Base-by-base conservation (phyloP, 1,140 invertebrate species). In the Aculops lycopersici region DNA sequence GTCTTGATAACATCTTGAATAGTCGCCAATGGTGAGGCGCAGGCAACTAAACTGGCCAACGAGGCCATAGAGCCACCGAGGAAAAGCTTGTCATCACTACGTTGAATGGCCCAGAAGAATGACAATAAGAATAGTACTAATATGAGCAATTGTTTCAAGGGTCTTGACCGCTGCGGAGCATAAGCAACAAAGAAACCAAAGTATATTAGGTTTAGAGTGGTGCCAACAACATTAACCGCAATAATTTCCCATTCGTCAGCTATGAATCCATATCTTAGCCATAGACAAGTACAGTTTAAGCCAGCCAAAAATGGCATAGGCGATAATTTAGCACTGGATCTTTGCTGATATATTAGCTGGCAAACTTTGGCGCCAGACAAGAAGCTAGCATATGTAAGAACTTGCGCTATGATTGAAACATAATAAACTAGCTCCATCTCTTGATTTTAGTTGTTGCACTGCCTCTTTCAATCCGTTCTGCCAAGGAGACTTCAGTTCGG, bases 1-100 rank as follows among this genome's bases (percentile, higher is more conserved):
- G 67, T 64, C 55, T 57, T 65, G 39, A 78, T 63, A 5, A 79
- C 74, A 57, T 75, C 69, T 37, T 41, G 61, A 46, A 79, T 52
- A 49, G 69, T 67, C 17, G 67, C 68, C 43, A 79, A 60, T 17
- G 76, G 76, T 35, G 74, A 69, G 20, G 69, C 71, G 54, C 77
- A 73, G 47, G 74, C 76, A 36, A 73, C 48, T 36, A 78, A 61
- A 12, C 73, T 74, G 4, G 76, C 57, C 21, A 61, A 49, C 49
- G 71, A 73, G 50, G 51, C 21, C 35, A 54, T 46, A 21, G 37
- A 41, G 47, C 43, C n/a, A 43, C 24, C 24, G 24, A 31, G 24
- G 24, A 8, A 8, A 31, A n/a, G 8, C 24, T n/a, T 31, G 8
- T 31, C n/a, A 8, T 31, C 24, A n/a, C 24, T n/a, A n/a, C 8